Base-by-base conservation (phyloP, 2,888 invertebrate genomes). In the Bombylius major region DNA sequence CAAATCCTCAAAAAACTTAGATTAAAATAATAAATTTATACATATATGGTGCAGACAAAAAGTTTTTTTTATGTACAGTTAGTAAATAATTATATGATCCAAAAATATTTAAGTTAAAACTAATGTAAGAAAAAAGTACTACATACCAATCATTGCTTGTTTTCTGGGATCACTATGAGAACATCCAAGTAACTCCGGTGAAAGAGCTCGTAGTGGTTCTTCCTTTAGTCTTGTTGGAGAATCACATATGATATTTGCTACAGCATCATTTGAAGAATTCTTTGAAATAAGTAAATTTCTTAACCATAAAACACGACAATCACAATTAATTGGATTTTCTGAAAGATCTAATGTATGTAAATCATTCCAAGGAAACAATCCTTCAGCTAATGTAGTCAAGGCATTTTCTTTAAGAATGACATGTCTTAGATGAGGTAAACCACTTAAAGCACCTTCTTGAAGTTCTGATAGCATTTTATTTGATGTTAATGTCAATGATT, bases 271-370 rank as follows among this genome's bases (percentile, higher is more conserved):
- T 23, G 65, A 64, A 13, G 64, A 69, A 52, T 73, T 74, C 54
- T 69, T 66, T 31, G 67, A 65, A 32, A 70, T 64, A 1, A 88
- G 76, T 47, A 89, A 75, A 63, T 86, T 84, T 53, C 85, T 80
- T 45, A 92, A 77, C 91, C 91, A 92, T 57, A 88, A 72, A 39
- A 91, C 72, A 59, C 83, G 82, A 67, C 92, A 92, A 67, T 87
- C 86, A 70, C 92, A 92, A 58, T 82, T 77, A 53, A 92, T 77
- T 1, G 89, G 89, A 67, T 91, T 91, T 66, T 90, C 90, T 4
- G 87, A 84, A 45, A 92, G 76, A 67, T 90, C 90, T 23, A 92
- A 71, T 31, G 82, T 81, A 51, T 83, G 79, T 44, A 91, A 73
- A 66, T 89, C 89, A 61, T 82, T 83, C 79, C 89, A 91, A 34